Evolutionary conservation across 2,888 invertebrate genomes (phyloP).

Genomic region (Parnassius apollo): DNA sequence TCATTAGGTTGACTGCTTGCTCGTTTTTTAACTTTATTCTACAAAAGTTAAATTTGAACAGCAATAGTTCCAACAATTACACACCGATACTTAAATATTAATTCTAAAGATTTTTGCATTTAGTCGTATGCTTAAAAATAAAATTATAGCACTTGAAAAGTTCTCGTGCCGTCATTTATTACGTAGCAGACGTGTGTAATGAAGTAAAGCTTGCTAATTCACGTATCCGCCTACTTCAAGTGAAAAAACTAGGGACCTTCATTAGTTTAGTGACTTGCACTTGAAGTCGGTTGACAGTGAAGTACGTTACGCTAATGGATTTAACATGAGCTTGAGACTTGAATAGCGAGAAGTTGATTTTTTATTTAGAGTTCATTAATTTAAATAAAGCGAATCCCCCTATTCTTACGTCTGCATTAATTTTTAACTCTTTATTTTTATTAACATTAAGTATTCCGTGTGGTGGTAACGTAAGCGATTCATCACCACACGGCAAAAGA

Average conservation of each 20-base stretch:
- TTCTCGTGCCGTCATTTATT: slow-evolving; percentile 15
- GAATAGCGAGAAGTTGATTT: not conserved
- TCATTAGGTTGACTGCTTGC: no score
- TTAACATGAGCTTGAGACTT: slow-evolving; percentile 32
- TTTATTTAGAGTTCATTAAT: not conserved
- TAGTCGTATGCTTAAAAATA: slow-evolving; percentile 45
- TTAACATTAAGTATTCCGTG: no score
- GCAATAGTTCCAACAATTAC: no score
- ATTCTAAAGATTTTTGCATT: slow-evolving; percentile 30
- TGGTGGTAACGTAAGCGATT: no score
- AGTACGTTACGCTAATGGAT: slow-evolving; percentile 50
- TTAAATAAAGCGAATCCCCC: not conserved
- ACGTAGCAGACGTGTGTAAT: slow-evolving; percentile 23
- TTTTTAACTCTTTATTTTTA: no score
- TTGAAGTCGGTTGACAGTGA: slow-evolving; percentile 35
- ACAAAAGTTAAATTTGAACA: no score
- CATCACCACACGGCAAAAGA: no score
- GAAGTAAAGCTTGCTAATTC: slow-evolving; percentile 34
- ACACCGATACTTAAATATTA: no score
- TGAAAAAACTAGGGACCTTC: slow-evolving; percentile 56
- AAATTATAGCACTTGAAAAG: slow-evolving; percentile 4
- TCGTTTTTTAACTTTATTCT: no score
- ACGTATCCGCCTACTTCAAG: slow-evolving; percentile 40
- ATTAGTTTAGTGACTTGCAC: slow-evolving; percentile 73
- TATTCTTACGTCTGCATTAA: no score